Evolutionary conservation across 2,113 vertebrate species (phyloP).

Genomic region (Scortum barcoo): DNA sequence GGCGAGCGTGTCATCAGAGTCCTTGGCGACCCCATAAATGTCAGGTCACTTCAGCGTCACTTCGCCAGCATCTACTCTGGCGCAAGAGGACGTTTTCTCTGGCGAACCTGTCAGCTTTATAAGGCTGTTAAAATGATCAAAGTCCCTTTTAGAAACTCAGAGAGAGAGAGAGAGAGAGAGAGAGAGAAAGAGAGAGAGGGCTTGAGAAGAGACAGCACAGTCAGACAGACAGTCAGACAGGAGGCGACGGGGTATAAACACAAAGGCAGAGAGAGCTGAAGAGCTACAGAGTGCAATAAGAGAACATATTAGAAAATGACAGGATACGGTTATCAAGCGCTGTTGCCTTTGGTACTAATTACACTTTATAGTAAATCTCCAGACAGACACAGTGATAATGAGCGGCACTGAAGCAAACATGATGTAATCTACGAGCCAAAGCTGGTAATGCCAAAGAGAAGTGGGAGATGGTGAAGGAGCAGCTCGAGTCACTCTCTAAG

Average conservation of each 20-base stretch:
- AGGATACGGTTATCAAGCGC: conserved; percentile 17
- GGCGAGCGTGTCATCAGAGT: conserved; percentile 52
- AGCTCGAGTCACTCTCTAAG: not conserved
- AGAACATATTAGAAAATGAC: conserved; percentile 41
- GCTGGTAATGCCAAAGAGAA: conserved; percentile 17
- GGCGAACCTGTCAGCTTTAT: conserved; percentile 73
- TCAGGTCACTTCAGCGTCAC: conserved; percentile 75
- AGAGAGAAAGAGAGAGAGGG: not conserved
- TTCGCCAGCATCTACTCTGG: conserved; percentile 65
- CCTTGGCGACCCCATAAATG: conserved; percentile 75
- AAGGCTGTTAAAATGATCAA: conserved; percentile 79
- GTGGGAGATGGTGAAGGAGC: not conserved
- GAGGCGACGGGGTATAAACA: conserved; percentile 42
- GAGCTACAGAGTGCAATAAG: conserved; percentile 16
- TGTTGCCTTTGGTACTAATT: conserved; percentile 54
- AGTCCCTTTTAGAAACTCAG: conserved; percentile 69
- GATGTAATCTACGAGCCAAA: conserved; percentile 50
- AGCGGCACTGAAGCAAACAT: conserved; percentile 42
- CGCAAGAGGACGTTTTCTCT: conserved; percentile 68
- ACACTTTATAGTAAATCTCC: conserved; percentile 53
- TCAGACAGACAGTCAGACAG: conserved; percentile 29
- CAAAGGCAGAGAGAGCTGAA: conserved; percentile 19
- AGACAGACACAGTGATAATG: conserved; percentile 42
- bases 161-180: conserved; percentile 22
- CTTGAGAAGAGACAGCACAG: conserved; percentile 15